These are phyloP conservation scores for Drosophila anceps DNA, from an alignment of 2,888 invertebrate species.

Conservation along the genomic window DNA sequence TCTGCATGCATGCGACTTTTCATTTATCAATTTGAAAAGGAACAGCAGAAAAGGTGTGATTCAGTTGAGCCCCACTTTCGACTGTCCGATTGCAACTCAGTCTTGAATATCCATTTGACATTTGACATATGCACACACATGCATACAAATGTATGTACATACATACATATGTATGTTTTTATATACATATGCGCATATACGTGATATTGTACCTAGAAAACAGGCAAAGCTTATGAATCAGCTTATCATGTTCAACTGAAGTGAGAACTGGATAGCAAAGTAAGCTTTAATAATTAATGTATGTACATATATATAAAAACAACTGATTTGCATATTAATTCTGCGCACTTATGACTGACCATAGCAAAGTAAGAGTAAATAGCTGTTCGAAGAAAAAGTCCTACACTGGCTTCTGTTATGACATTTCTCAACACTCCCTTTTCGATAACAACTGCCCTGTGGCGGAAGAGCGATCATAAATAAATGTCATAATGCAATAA, in stretches of 20 bases:
- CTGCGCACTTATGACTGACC: slow-evolving; percentile 30
- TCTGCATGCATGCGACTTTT: slow-evolving; percentile 31
- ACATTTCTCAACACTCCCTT: slow-evolving; percentile 30
- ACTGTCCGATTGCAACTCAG: slow-evolving; percentile 5
- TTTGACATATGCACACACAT: slow-evolving; percentile 20
- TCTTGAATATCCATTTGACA: slow-evolving; percentile 36
- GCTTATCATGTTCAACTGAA: slow-evolving; percentile 21
- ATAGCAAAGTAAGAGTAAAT: too few relatives aligned
- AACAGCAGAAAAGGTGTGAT: slow-evolving; percentile 64
- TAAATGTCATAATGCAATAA: slow-evolving; percentile 78
- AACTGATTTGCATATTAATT: slow-evolving; percentile 4
- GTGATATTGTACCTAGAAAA: slow-evolving; percentile 31
- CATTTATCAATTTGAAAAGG: slow-evolving; percentile 62
- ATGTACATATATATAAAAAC: not conserved
- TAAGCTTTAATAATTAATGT: not conserved
- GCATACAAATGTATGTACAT: not conserved
- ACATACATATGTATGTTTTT: not conserved
- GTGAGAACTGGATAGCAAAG: slow-evolving; percentile 15
- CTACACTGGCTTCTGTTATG: slow-evolving; percentile 29
- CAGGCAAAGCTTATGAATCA: slow-evolving; percentile 30
- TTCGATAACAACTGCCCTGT: slow-evolving; percentile 1
- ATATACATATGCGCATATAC: slow-evolving; percentile 22
- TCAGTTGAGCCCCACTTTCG: slow-evolving; percentile 41
- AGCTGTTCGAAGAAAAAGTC: slow-evolving; percentile 30
- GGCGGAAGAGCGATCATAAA: slow-evolving; percentile 65